Evolutionary conservation across 1,140 invertebrate species (phyloP), one percentile per base, ranked within the genome.

Genomic region (Zaprionus davidi): DNA sequence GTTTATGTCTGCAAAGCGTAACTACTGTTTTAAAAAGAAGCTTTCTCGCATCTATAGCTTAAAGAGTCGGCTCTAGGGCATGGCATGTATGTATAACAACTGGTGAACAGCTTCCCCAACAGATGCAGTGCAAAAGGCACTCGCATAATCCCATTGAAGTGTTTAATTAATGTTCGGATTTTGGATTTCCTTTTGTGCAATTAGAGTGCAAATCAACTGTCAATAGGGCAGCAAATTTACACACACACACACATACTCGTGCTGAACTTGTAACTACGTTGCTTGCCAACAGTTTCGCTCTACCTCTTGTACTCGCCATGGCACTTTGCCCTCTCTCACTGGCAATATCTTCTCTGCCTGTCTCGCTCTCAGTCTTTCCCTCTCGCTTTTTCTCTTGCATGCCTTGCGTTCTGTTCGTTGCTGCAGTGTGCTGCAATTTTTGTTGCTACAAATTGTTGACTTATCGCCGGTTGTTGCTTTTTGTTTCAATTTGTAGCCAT

Each of bases 141-240:
- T 71, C 26, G 51, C 70, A 65, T 71, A 71, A 70, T 64, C 58
- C 53, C 53, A 57, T 70, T 71, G 67, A 70, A 64, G 53, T 58
- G 53, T 70, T 81, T 87, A 88, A 88, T 77, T 64, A 64, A 67
- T 82, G 83, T 79, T 64, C 57, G 66, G 81, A 71, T 80, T 83
- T 81, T 76, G 74, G 68, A 26, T 81, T 81, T 88, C 57, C 84
- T 81, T 87, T 87, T 87, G 81, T 83, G 81, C 84, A 88, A 87
- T 88, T 78, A 87, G 77, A 71, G 70, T 79, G 72, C 70, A 79
- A 86, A 86, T 82, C 79, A 87, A 86, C 69, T 87, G 74, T 88
- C 83, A 87, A 83, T 88, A 88, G 55, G 62, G 46, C 57, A 70
- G 22, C n/a, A 57, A 41, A 55, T 24, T 58, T 28, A 49, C 22